These are phyloP conservation scores for Phytoseiulus persimilis DNA, from an alignment of 2,888 invertebrate genomes.

Conservation along the genomic window DNA sequence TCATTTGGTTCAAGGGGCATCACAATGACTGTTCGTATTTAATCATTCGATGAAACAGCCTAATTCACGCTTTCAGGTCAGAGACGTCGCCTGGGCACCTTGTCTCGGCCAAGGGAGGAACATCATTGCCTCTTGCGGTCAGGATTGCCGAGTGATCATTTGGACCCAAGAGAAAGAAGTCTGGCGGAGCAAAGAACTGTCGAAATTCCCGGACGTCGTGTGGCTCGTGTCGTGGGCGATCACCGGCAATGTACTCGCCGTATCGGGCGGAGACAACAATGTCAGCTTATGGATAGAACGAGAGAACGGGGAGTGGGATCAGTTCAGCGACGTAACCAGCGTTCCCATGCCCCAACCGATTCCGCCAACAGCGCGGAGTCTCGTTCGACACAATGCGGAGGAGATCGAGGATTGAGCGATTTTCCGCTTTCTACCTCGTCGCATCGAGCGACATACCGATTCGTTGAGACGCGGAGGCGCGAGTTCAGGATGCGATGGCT, in stretches of 20 bases:
- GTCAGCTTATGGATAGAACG: conserved; percentile 54
- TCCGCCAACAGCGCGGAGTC: background rate
- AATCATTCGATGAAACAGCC: too few relatives aligned
- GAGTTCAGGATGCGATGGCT: too few relatives aligned
- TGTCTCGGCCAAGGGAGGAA: conserved; percentile 71
- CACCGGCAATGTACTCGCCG: conserved; percentile 91
- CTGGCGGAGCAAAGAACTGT: conserved; percentile 62
- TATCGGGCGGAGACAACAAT: conserved; percentile 96
- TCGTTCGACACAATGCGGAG: background rate
- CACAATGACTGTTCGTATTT: too few relatives aligned
- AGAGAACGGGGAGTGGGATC: conserved; percentile 27
- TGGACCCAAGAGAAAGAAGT: conserved; percentile 52
- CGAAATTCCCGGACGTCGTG: conserved; percentile 92
- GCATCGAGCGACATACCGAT: too few relatives aligned
- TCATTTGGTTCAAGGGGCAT: too few relatives aligned
- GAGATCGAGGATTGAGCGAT: background rate
- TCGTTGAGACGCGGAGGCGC: too few relatives aligned
- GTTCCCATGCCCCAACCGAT: conserved; percentile 31
- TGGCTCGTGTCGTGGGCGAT: conserved; percentile 99
- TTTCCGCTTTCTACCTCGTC: background rate
- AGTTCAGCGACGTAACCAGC: conserved; percentile 16
- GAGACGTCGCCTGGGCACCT: conserved; percentile 98
- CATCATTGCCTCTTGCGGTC: conserved; percentile 77
- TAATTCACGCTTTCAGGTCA: conserved; percentile 51
- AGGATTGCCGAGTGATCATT: conserved; percentile 57